phyloP scores from a whole-genome alignment of 2,113 vertebrate genomes.

The Cyanocitta stelleri region DNA sequence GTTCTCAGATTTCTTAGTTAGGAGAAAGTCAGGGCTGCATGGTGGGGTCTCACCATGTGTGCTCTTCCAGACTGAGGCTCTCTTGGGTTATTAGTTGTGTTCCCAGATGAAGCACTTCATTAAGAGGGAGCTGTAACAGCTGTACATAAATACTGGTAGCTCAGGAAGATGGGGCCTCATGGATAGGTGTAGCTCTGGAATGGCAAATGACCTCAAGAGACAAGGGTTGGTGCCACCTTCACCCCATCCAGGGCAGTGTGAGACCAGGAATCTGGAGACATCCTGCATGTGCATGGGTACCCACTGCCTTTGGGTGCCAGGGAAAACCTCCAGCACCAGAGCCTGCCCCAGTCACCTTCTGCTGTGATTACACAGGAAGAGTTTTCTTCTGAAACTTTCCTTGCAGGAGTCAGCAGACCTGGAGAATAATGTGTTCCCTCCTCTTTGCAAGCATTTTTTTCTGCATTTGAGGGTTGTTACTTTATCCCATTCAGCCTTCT shows the following conservation, averaged over 20 bases:
- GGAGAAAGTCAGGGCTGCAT: background rate
- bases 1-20: background rate
- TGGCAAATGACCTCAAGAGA: background rate
- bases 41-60: rapidly evolving
- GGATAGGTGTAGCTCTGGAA: background rate
- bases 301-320: background rate
- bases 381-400: background rate
- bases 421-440: background rate
- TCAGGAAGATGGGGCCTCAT: background rate
- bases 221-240: background rate
- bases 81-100: background rate
- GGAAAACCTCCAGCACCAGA: background rate
- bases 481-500: background rate
- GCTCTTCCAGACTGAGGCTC: background rate
- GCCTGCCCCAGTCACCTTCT: background rate
- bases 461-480: background rate
- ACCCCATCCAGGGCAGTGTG: rapidly evolving
- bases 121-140: background rate
- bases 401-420: background rate
- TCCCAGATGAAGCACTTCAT: background rate
- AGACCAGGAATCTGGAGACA: rapidly evolving
- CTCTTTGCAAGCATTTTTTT: background rate
- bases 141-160: background rate
- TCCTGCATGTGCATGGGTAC: background rate
- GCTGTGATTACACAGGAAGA: background rate